A percentile compares a stretch with the other conserved stretches of the same genome.
These are phyloP conservation scores for Miltochrista miniata DNA, from an alignment of 2,888 invertebrate genomes.

Conservation along the genomic window DNA sequence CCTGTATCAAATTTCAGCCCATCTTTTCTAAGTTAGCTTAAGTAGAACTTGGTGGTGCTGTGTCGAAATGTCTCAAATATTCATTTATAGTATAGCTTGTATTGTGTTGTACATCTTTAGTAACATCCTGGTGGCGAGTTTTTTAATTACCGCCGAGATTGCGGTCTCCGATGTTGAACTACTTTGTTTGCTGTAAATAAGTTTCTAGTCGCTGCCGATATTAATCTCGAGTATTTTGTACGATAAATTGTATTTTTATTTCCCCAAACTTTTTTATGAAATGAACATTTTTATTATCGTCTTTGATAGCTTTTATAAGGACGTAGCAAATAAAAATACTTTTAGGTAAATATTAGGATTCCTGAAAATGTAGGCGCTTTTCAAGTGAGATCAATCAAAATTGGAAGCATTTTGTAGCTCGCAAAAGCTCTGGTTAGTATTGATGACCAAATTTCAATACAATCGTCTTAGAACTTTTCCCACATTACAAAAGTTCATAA, in stretches of 20 bases:
- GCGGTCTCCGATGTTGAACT: constrained; percentile 36
- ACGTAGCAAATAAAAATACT: not conserved
- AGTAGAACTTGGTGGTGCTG: too few relatives aligned
- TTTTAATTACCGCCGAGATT: constrained; percentile 66
- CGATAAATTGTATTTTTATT: not conserved
- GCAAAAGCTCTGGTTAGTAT: too few relatives aligned
- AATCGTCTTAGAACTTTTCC: too few relatives aligned
- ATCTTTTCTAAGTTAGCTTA: too few relatives aligned
- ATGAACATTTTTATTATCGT: not conserved
- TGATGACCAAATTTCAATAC: too few relatives aligned
- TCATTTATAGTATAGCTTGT: constrained; percentile 14
- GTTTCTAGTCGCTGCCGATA: constrained; percentile 35
- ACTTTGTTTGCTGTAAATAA: constrained; percentile 47
- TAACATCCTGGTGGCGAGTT: constrained; percentile 46
- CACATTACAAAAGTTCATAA: too few relatives aligned
- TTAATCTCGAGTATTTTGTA: constrained; percentile 24
- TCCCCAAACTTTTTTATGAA: not conserved
- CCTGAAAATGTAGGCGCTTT: too few relatives aligned
- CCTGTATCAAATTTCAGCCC: too few relatives aligned
- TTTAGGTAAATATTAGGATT: not conserved
- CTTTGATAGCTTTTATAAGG: not conserved
- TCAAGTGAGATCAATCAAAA: too few relatives aligned
- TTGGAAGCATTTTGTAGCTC: too few relatives aligned
- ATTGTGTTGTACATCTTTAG: constrained; percentile 22
- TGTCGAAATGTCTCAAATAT: too few relatives aligned